A percentile compares a stretch with the other conserved stretches of the same genome.
Evolutionary conservation across 2,113 vertebrate species (phyloP).

Genomic region (Thermophis baileyi): DNA sequence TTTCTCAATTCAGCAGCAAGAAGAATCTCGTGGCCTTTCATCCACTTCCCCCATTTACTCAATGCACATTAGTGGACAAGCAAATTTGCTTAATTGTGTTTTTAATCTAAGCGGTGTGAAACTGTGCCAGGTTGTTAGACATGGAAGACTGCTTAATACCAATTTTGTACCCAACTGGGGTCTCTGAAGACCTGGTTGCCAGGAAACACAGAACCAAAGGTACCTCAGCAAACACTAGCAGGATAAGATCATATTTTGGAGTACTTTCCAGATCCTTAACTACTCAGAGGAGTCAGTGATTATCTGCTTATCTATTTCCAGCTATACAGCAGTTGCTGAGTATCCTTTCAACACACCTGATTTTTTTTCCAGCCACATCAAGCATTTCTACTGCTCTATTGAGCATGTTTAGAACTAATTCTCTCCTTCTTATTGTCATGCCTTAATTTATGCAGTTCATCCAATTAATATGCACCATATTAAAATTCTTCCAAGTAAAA

Average conservation of each 20-base stretch:
- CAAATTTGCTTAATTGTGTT: conserved; percentile 52
- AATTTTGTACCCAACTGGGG: conserved; percentile 48
- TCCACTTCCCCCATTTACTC: background rate
- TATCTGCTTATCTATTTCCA: conserved; percentile 25
- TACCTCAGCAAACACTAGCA: background rate
- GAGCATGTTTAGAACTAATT: conserved; percentile 42
- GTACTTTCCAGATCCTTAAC: conserved; percentile 35
- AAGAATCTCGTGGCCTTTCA: conserved; percentile 15
- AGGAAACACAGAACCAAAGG: conserved; percentile 42
- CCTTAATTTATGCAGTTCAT: conserved; percentile 41
- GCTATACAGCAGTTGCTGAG: background rate
- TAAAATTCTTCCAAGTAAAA: conserved; percentile 48
- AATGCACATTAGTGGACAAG: conserved; percentile 43
- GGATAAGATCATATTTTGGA: conserved; percentile 24
- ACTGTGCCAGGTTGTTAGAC: conserved; percentile 62
- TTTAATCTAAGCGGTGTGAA: conserved; percentile 53
- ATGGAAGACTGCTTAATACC: conserved; percentile 62
- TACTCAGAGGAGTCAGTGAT: conserved; percentile 41
- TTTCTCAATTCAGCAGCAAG: background rate
- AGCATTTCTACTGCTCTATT: conserved; percentile 10
- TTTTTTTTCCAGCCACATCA: conserved; percentile 15
- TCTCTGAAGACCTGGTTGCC: conserved; percentile 58
- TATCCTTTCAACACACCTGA: background rate
- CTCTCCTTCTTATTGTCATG: conserved; percentile 37
- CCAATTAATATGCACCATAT: conserved; percentile 46